phyloP scores from a whole-genome alignment of 37 sponge, comb jelly and placozoan genomes.

The Oscarella lobularis region DNA sequence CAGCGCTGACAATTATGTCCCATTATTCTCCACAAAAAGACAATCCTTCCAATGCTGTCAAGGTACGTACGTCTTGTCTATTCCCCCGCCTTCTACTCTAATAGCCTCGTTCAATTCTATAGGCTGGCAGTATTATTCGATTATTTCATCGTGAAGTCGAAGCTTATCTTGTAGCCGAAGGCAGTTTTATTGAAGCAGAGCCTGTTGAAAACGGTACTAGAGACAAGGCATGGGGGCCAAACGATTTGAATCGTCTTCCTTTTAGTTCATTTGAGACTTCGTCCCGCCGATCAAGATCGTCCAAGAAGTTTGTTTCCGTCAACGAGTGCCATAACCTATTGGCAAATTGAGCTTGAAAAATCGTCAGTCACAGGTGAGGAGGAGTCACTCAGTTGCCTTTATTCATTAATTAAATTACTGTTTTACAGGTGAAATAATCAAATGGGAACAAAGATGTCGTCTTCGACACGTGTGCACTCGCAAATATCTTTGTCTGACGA shows the following conservation, averaged over 20 bases:
- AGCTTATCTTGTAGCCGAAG: conserved; percentile 65
- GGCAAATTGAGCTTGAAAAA: conserved; percentile 49
- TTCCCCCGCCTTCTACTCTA: too few species aligned
- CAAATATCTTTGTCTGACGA: conserved; percentile 24
- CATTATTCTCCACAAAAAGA: conserved; percentile 11
- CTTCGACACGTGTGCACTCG: conserved; percentile 61
- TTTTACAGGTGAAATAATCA: conserved; percentile 14
- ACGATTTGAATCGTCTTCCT: too few species aligned
- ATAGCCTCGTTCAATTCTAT: too few species aligned
- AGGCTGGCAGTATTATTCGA: conserved; percentile 39
- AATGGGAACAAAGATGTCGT: conserved; percentile 58
- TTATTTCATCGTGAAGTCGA: conserved; percentile 55
- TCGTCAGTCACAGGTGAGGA: conserved; percentile 38
- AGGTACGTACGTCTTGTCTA: not conserved
- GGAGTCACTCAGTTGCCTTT: not conserved
- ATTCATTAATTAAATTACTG: not conserved
- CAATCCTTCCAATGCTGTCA: not conserved
- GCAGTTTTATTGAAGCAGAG: conserved; percentile 32
- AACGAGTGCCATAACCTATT: conserved; percentile 64
- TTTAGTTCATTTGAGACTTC: conserved; percentile 14
- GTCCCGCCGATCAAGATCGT: not conserved
- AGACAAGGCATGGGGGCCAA: too few species aligned
- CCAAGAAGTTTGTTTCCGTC: conserved; percentile 20
- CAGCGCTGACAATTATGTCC: conserved; percentile 39
- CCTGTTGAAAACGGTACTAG: conserved; percentile 19